These are phyloP conservation scores for Galerucella pusilla DNA, from an alignment of 2,888 invertebrate genomes.

Conservation along the genomic window DNA sequence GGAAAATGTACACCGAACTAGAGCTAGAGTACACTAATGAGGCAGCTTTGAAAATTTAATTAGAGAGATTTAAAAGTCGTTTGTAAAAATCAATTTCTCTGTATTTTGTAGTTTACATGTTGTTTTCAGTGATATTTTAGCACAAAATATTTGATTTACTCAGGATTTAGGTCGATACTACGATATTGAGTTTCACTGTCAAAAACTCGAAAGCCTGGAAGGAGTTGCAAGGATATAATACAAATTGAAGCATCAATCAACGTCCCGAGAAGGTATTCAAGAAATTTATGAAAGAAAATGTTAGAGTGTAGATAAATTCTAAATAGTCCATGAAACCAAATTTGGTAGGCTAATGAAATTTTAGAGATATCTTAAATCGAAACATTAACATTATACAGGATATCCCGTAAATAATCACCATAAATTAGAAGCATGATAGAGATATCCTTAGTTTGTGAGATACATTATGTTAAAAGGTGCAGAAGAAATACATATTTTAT, in stretches of 20 bases:
- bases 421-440: too few species aligned
- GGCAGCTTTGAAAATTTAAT: too few species aligned
- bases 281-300: background rate
- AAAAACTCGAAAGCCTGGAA: background rate
- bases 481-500: too few species aligned
- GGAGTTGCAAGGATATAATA: background rate
- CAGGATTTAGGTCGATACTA: background rate
- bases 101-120: too few species aligned
- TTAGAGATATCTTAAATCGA: background rate
- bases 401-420: too few species aligned
- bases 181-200: background rate
- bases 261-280: background rate
- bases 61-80: background rate
- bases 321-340: background rate
- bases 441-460: too few species aligned
- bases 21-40: too few species aligned
- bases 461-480: too few species aligned
- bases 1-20: too few species aligned
- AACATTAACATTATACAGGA: too few species aligned
- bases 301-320: background rate
- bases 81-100: background rate
- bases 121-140: background rate
- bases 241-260: conserved; percentile 1
- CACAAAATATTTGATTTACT: background rate
- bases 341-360: background rate